phyloP scores from a whole-genome alignment of 2,797 vertebrate genomes.

The Hyperoplus immaculatus region DNA sequence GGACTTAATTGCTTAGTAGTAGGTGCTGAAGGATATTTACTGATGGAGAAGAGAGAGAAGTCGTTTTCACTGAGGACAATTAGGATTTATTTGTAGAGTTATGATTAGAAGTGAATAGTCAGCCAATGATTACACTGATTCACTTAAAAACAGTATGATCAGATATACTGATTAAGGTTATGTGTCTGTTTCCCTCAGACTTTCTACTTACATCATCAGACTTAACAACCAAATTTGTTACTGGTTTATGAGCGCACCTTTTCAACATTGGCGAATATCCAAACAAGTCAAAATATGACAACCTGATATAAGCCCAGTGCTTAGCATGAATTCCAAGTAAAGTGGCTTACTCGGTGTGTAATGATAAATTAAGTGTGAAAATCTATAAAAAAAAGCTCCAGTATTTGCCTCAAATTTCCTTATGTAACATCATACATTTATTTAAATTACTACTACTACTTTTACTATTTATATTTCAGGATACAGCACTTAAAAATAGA shows the following conservation, averaged over 20 bases:
- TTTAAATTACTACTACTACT: not conserved
- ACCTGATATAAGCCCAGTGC: not conserved
- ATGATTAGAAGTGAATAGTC: not conserved
- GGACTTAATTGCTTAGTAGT: constrained; percentile 19
- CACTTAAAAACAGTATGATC: not conserved
- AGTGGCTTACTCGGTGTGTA: not conserved
- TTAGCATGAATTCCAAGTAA: constrained; percentile 21
- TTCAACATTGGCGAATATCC: no score
- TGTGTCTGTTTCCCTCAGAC: no score
- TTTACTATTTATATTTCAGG: not conserved
- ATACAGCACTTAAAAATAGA: not conserved
- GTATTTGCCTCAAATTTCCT: no score
- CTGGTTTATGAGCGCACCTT: not conserved
- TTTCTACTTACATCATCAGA: no score
- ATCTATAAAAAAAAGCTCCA: no score
- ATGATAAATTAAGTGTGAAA: not conserved
- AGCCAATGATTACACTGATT: not conserved
- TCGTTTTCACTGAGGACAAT: not conserved
- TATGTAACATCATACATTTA: not conserved
- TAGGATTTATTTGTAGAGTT: not conserved
- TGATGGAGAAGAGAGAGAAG: not conserved
- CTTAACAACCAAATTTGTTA: not conserved
- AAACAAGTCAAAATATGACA: not conserved
- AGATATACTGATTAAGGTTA: not conserved
- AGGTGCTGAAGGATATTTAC: not conserved